phyloP scores from a whole-genome alignment of 2,113 vertebrate genomes.

The Macaca mulatta region DNA sequence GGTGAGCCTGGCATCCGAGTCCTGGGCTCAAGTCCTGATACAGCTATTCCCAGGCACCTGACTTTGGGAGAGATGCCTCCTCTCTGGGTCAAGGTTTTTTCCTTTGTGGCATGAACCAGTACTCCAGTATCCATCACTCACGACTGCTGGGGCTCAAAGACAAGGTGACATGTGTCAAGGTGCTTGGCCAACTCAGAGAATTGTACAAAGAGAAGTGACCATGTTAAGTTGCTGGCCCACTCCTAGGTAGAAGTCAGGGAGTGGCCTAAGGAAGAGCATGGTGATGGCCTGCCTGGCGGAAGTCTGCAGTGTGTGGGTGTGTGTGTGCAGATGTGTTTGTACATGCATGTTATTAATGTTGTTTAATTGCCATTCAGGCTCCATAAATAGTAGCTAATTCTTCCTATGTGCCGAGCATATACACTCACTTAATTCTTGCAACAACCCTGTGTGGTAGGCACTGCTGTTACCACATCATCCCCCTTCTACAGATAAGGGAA shows the following conservation, averaged over 20 bases:
- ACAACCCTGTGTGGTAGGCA: no score
- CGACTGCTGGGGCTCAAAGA: background rate
- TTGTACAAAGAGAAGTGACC: background rate
- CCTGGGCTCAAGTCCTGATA: no score
- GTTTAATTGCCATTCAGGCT: no score
- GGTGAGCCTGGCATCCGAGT: background rate
- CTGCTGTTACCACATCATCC: background rate
- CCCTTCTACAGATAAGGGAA: background rate
- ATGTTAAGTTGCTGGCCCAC: background rate
- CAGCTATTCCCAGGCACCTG: no score
- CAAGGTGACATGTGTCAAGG: background rate
- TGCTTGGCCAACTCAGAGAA: background rate
- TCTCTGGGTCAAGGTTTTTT: background rate
- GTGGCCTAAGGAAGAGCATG: background rate
- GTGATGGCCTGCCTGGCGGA: background rate
- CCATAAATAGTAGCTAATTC: background rate
- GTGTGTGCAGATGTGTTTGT: fast-evolving
- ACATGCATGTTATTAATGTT: background rate
- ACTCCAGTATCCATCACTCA: background rate
- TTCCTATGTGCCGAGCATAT: background rate
- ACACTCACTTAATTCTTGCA: background rate
- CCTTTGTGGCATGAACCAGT: background rate
- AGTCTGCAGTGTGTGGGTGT: fast-evolving
- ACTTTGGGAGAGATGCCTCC: no score
- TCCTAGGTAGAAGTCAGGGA: background rate